Percentiles rank a stretch among this genome's conserved stretches.
Evolutionary conservation across 2,797 vertebrate species (phyloP).

Genomic region (Falco columbarius): DNA sequence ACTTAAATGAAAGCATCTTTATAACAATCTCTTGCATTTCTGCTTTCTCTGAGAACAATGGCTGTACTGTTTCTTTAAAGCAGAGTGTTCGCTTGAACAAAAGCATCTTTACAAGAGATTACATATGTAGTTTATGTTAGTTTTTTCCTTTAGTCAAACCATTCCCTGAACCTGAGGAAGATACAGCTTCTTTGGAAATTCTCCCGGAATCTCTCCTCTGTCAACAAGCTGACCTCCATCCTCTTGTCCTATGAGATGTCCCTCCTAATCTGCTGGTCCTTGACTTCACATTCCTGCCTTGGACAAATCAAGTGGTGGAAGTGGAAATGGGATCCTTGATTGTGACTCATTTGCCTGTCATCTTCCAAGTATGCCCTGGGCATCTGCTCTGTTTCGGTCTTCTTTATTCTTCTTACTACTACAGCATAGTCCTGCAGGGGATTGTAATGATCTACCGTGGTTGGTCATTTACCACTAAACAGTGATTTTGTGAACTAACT

Average conservation of each 20-base stretch:
- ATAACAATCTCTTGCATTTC: not conserved
- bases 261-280: not conserved
- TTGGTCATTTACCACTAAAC: not conserved
- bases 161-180: not conserved
- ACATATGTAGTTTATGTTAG: not conserved
- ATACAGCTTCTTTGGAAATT: not conserved
- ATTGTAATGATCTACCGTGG: not conserved
- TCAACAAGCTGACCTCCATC: not conserved
- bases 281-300: not conserved
- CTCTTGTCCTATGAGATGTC: not conserved
- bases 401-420: not conserved
- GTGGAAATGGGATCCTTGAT: not conserved
- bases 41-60: not conserved
- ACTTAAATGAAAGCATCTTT: not conserved
- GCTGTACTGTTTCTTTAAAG: not conserved
- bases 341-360: not conserved
- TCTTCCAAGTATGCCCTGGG: not conserved
- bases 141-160: not conserved
- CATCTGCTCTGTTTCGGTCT: not conserved
- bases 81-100: not conserved
- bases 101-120: not conserved
- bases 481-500: not conserved
- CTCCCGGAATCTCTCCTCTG: not conserved
- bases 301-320: not conserved
- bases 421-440: not conserved